phyloP scores from a whole-genome alignment of 2,888 invertebrate genomes.

The Scaptomyza flava region DNA sequence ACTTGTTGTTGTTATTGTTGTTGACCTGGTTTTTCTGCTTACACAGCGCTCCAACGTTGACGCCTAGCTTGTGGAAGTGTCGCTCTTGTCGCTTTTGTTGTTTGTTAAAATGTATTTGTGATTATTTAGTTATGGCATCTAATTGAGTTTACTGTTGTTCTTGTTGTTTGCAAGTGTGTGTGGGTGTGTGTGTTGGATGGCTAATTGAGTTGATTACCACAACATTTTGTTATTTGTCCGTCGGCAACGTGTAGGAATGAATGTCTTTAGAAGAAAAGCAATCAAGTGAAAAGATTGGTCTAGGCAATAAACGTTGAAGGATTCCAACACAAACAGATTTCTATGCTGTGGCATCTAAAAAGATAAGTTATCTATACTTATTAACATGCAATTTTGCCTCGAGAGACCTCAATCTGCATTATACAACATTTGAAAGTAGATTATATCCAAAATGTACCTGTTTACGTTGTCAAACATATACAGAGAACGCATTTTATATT shows the following conservation, averaged over 20 bases:
- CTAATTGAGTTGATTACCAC: constrained; percentile 73
- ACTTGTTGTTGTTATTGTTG: constrained; percentile 41
- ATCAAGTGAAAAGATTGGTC: constrained; percentile 18
- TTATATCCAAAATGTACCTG: not conserved
- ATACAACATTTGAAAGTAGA: not conserved
- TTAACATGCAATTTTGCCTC: not conserved
- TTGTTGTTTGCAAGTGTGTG: constrained; percentile 29
- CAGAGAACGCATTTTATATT: too few species aligned
- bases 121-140: constrained; percentile 78
- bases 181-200: constrained; percentile 15
- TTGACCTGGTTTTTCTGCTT: constrained; percentile 63
- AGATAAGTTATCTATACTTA: not conserved
- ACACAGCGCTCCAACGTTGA: constrained; percentile 32
- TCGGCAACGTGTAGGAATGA: constrained; percentile 11
- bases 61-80: constrained; percentile 53
- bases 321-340: not conserved
- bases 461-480: not conserved
- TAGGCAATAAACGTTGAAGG: not conserved
- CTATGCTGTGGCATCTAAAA: not conserved
- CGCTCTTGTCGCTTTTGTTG: constrained; percentile 56
- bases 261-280: constrained; percentile 1
- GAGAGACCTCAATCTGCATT: not conserved
- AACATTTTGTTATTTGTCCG: constrained; percentile 47
- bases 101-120: constrained; percentile 77
- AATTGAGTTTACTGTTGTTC: constrained; percentile 69